These are phyloP conservation scores for Punctoribates punctum DNA, from an alignment of 2,888 invertebrate genomes.

Conservation along the genomic window DNA sequence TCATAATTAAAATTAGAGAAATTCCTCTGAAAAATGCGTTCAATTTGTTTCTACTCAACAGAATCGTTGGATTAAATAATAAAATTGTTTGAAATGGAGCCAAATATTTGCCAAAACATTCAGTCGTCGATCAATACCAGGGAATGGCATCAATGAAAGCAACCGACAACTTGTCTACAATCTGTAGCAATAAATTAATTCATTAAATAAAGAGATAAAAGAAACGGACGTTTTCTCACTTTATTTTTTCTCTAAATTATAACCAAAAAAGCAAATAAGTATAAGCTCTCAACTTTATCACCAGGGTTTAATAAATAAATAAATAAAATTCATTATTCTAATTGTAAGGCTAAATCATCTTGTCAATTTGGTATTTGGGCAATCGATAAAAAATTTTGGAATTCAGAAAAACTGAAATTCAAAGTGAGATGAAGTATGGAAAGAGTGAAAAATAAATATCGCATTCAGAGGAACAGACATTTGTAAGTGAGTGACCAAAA, in stretches of 20 bases:
- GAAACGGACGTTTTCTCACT: neutral
- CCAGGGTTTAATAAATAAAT: too few species aligned
- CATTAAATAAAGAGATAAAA: neutral
- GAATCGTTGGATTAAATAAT: neutral
- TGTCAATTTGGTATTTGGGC: too few species aligned
- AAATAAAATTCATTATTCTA: too few species aligned
- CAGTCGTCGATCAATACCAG: neutral
- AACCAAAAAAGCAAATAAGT: too few species aligned
- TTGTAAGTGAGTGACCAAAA: neutral
- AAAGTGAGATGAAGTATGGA: neutral
- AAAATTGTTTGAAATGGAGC: neutral
- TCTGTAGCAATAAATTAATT: constrained; percentile 8
- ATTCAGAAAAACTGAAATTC: too few species aligned
- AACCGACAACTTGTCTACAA: neutral
- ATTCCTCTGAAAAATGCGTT: neutral
- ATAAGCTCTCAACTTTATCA: too few species aligned
- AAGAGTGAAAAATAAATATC: neutral
- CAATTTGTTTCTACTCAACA: neutral
- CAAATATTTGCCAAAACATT: neutral
- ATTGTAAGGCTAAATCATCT: too few species aligned
- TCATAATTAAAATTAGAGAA: neutral
- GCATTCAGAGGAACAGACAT: neutral
- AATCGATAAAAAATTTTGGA: too few species aligned
- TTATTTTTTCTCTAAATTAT: neutral
- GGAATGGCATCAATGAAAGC: neutral